phyloP scores from a whole-genome alignment of 2,888 invertebrate genomes.

The Cecidostiba fungosa region DNA sequence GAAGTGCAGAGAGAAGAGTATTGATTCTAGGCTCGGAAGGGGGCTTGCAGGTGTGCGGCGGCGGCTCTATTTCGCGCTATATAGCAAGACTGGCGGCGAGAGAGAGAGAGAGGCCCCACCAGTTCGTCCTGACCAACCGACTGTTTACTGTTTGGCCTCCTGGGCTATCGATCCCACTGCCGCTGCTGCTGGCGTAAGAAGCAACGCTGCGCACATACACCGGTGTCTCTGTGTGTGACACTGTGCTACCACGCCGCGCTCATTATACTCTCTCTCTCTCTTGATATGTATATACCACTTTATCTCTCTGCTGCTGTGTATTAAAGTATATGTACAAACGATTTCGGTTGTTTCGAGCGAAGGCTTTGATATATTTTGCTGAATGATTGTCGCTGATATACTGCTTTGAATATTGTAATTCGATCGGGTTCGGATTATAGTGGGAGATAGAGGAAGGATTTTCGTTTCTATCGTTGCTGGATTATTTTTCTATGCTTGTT shows the following conservation, averaged over 20 bases:
- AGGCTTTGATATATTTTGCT: too few species aligned
- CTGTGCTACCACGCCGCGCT: neutral
- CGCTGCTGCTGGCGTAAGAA: slow-evolving; percentile 77
- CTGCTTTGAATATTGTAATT: too few species aligned
- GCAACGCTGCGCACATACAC: slow-evolving; percentile 29
- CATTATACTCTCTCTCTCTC: slow-evolving; percentile 1
- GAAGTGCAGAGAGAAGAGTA: slow-evolving; percentile 37
- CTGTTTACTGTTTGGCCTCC: slow-evolving; percentile 80
- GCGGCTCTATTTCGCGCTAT: slow-evolving; percentile 37
- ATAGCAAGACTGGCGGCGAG: neutral
- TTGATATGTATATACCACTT: neutral
- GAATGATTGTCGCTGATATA: too few species aligned
- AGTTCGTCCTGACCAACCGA: slow-evolving; percentile 79
- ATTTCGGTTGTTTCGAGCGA: too few species aligned
- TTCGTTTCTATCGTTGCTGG: too few species aligned
- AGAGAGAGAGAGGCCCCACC: slow-evolving; percentile 60
- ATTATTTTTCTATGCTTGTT: too few species aligned
- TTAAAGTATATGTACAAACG: neutral
- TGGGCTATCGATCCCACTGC: slow-evolving; percentile 78
- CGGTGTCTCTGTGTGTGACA: slow-evolving; percentile 5
- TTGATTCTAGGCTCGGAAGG: slow-evolving; percentile 48
- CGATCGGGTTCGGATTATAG: too few species aligned
- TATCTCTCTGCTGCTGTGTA: neutral
- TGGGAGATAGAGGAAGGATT: too few species aligned
- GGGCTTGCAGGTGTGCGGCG: slow-evolving; percentile 47